Percentiles rank a stretch among this genome's conserved stretches.
phyloP scores from a whole-genome alignment of 2,797 vertebrate genomes.

The Mallotus villosus region DNA sequence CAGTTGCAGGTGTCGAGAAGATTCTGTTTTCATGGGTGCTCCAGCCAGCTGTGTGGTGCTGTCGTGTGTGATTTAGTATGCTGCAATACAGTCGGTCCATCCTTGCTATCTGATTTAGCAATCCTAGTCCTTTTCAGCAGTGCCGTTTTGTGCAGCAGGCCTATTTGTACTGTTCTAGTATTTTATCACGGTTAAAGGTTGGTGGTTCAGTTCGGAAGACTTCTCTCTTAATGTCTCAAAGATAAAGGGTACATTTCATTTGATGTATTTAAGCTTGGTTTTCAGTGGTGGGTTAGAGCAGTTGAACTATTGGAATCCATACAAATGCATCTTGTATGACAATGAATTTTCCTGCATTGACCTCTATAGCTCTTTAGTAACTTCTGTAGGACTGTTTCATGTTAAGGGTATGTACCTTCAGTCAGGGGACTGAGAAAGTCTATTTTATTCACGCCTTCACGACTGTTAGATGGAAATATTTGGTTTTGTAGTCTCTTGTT shows the following conservation, averaged over 20 bases:
- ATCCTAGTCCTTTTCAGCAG: background rate
- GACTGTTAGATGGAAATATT: too few relatives aligned
- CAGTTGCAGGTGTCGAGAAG: constrained; percentile 11
- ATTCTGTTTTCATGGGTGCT: background rate
- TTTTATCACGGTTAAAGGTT: background rate
- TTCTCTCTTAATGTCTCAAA: background rate
- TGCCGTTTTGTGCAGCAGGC: background rate
- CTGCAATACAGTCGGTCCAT: background rate
- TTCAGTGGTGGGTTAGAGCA: background rate
- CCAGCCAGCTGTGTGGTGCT: background rate
- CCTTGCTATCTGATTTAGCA: background rate
- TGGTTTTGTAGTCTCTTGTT: too few relatives aligned
- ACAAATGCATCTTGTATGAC: background rate
- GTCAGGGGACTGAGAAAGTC: too few relatives aligned
- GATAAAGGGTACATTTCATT: background rate
- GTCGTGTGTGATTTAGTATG: background rate
- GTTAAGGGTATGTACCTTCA: too few relatives aligned
- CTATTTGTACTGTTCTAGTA: background rate
- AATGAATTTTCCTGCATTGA: background rate
- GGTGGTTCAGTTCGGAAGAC: background rate
- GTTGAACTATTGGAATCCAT: background rate
- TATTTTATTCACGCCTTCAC: too few relatives aligned
- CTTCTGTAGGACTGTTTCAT: too few relatives aligned
- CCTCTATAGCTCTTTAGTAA: too few relatives aligned
- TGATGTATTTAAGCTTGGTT: background rate